Percentiles rank a stretch among this genome's conserved stretches.
Evolutionary conservation across 2,113 vertebrate species (phyloP).

Genomic region (Malurus elegans): DNA sequence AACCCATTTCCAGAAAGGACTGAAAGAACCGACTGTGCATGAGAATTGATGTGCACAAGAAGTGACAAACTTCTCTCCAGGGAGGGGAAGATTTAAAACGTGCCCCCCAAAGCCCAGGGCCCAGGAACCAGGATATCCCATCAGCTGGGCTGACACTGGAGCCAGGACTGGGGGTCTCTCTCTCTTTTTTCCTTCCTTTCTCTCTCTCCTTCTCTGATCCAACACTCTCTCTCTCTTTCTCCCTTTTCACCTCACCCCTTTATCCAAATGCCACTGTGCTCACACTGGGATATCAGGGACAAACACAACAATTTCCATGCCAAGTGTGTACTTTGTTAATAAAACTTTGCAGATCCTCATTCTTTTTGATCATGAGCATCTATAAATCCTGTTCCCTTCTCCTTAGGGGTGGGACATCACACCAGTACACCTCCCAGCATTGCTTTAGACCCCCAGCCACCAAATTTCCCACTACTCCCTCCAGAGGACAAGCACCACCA

Average conservation of each 20-base stretch:
- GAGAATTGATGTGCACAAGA: neutral
- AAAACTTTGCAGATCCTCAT: neutral
- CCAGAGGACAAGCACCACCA: neutral
- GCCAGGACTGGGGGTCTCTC: neutral
- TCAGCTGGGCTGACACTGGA: rapidly evolving
- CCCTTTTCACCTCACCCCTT: neutral
- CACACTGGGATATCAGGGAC: neutral
- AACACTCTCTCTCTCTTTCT: neutral
- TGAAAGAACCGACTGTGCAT: neutral
- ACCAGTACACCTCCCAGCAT: neutral
- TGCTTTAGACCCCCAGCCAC: neutral
- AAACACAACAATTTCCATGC: neutral
- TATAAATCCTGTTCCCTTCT: neutral
- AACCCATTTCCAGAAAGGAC: neutral
- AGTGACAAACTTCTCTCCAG: neutral
- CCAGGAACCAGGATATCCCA: neutral
- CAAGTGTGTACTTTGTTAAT: neutral
- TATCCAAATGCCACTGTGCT: neutral
- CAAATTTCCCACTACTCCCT: neutral
- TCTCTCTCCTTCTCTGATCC: neutral
- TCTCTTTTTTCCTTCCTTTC: neutral
- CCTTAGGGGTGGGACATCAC: neutral
- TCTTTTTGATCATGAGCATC: neutral
- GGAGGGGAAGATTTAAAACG: neutral
- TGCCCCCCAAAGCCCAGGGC: neutral